Conservation (phyloP, 2,888 invertebrate species). For the Harpagoxenus sublaevis region DNA sequence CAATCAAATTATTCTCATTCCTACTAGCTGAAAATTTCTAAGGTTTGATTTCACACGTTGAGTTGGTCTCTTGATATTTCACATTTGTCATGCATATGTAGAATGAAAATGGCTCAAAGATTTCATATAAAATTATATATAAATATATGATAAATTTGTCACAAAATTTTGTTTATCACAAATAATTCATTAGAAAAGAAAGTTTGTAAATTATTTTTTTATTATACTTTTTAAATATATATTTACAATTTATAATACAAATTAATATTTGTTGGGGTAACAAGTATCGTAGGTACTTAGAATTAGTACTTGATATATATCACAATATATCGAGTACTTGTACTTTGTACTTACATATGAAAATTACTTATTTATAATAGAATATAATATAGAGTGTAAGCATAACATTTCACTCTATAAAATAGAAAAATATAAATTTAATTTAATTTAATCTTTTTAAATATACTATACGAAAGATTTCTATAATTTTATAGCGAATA, state of each 20-base stretch:
- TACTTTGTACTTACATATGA: background rate
- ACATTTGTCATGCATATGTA: background rate
- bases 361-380: constrained; percentile 10
- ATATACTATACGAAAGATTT: constrained; percentile 8
- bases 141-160: background rate
- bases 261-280: background rate
- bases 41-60: background rate
- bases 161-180: background rate
- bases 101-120: background rate
- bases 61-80: background rate
- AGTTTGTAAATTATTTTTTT: background rate
- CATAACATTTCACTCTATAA: background rate
- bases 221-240: constrained; percentile 14
- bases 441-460: background rate
- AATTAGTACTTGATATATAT: background rate
- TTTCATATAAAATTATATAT: background rate
- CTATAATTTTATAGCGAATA: background rate
- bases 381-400: background rate
- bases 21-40: background rate
- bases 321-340: background rate
- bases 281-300: background rate
- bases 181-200: background rate
- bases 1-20: background rate
- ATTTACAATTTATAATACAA: constrained; percentile 1
- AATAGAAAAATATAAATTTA: constrained; percentile 17